Conservation (phyloP, 2,797 vertebrate genomes). For the Anabacerthia variegaticeps region DNA sequence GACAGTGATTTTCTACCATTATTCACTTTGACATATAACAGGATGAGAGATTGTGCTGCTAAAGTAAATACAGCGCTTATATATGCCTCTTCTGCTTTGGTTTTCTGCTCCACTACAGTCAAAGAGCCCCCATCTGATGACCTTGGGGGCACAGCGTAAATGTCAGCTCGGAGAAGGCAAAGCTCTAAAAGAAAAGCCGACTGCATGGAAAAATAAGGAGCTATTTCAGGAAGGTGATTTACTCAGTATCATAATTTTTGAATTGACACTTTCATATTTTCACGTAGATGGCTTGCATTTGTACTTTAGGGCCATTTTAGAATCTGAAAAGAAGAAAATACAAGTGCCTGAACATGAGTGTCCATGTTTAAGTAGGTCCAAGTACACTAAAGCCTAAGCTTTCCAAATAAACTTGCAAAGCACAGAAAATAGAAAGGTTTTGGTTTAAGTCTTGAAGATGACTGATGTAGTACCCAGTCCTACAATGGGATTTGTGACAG, state of each 20-base stretch:
- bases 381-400: not conserved
- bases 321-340: not conserved
- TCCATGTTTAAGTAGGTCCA: not conserved
- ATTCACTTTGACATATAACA: slow-evolving; percentile 27
- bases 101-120: slow-evolving; percentile 41
- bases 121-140: slow-evolving; percentile 14
- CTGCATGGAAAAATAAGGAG: not conserved
- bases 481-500: not conserved
- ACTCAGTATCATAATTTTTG: not conserved
- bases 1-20: slow-evolving; percentile 21
- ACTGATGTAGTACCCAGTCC: not conserved
- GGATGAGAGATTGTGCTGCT: slow-evolving; percentile 17
- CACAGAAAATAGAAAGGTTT: not conserved
- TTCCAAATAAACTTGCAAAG: not conserved
- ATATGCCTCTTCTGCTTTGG: not conserved
- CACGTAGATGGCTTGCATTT: not conserved
- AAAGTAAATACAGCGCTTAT: slow-evolving; percentile 1
- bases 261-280: not conserved
- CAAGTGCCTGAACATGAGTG: not conserved
- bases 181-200: not conserved
- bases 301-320: not conserved
- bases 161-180: not conserved
- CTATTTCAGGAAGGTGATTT: not conserved
- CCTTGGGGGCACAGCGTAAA: not conserved
- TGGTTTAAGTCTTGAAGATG: not conserved